phyloP scores from a whole-genome alignment of 2,888 invertebrate genomes.

The Drosophila multiciliata region DNA sequence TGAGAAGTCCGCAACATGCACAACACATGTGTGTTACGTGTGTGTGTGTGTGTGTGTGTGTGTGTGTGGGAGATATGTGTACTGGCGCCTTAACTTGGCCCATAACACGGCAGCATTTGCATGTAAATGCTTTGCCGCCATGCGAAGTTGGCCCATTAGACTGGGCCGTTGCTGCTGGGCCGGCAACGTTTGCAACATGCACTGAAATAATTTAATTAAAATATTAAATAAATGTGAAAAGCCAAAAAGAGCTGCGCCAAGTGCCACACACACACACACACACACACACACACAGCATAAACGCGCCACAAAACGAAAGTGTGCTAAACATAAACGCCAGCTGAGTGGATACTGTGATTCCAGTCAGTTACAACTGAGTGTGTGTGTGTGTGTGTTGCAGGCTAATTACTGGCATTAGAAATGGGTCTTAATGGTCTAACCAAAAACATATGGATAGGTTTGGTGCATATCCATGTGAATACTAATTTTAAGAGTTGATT shows the following conservation, averaged over 20 bases:
- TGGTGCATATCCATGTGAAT: conserved; percentile 7
- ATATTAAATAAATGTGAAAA: conserved; percentile 74
- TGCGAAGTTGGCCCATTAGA: conserved; percentile 74
- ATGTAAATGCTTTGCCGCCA: conserved; percentile 67
- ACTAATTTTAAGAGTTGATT: conserved; percentile 5
- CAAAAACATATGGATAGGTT: conserved; percentile 24
- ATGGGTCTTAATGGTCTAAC: conserved; percentile 36
- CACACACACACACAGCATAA: conserved; percentile 28
- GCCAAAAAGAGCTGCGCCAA: conserved; percentile 52
- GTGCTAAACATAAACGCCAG: conserved; percentile 34
- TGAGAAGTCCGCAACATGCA: conserved; percentile 45
- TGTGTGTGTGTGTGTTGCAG: conserved; percentile 11
- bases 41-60: conserved; percentile 1
- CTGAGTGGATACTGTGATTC: conserved; percentile 36
- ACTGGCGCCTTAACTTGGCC: conserved; percentile 37
- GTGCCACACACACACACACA: conserved; percentile 7
- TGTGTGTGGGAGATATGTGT: not conserved
- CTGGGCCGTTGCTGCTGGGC: conserved; percentile 25
- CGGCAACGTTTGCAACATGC: conserved; percentile 57
- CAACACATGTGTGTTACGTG: conserved; percentile 5
- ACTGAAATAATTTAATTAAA: conserved; percentile 78
- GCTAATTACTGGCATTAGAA: conserved; percentile 58
- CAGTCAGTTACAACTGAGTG: not conserved
- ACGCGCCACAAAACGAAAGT: conserved; percentile 38
- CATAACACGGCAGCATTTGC: conserved; percentile 68